phyloP scores from a whole-genome alignment of 35 echinoderm and acorn worm species.

The Amphiura filiformis region DNA sequence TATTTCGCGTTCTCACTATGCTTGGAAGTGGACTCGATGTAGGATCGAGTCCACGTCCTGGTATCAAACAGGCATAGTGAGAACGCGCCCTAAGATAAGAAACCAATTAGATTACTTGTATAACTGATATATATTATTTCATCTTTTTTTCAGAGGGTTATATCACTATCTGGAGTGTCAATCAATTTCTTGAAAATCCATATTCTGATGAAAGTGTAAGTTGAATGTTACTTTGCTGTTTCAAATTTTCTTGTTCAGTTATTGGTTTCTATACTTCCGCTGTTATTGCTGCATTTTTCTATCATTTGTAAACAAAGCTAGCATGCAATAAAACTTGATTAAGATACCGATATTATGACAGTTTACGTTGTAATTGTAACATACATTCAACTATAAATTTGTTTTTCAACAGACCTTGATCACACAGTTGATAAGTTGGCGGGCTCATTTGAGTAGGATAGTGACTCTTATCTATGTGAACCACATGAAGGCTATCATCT shows the following conservation, averaged over 20 bases:
- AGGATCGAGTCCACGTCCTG: no score
- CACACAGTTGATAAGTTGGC: conserved; percentile 86
- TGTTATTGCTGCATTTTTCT: no score
- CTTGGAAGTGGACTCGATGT: no score
- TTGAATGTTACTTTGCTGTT: not conserved
- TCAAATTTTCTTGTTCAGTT: not conserved
- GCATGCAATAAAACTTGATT: no score
- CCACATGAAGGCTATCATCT: conserved; percentile 79
- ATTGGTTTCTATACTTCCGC: not conserved
- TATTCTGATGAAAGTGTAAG: conserved; percentile 58
- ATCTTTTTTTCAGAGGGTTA: conserved; percentile 80
- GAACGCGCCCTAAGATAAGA: no score
- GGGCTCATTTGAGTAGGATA: conserved; percentile 85
- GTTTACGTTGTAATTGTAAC: no score
- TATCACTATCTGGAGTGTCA: conserved; percentile 87
- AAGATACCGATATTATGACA: no score
- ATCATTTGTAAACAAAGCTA: no score
- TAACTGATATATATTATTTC: not conserved
- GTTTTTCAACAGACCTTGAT: conserved; percentile 57
- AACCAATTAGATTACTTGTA: not conserved
- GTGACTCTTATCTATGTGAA: conserved; percentile 72
- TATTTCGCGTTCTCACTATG: no score
- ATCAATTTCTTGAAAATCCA: conserved; percentile 62
- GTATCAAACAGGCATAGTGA: no score
- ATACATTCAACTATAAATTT: no score